Base-by-base conservation (phyloP, 2,888 invertebrate genomes). In the Clivina fossor region DNA sequence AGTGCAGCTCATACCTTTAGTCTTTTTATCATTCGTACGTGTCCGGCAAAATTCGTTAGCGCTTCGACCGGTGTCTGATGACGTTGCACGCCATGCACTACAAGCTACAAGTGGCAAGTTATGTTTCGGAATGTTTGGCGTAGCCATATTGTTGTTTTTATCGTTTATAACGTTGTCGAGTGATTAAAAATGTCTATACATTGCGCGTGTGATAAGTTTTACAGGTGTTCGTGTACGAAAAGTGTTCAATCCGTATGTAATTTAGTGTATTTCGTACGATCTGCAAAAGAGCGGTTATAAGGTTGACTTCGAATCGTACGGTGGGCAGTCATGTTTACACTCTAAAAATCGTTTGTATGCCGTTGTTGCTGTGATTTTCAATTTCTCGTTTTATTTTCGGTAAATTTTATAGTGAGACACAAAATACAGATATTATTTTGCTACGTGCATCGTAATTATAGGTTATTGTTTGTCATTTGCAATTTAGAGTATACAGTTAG, bases 111-210 rank as follows among this genome's bases (percentile, higher is more conserved):
- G 44, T 53, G 53, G 44, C n/a, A n/a, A n/a, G n/a, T n/a, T n/a
- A n/a, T n/a, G n/a, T 37, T 53, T 53, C 30, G 53, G 53, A 53
- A 53, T 53, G 53, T 53, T 43, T 53, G 44, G 33, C 16, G 53
- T 35, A 53, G 53, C 53, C 53, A 53, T 53, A 44, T 53, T 53
- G 53, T 44, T 53, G 44, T 53, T 53, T 47, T 53, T 53, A 53
- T 43, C 53, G 33, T 32, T 18, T 44, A 53, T 44, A 53, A 44
- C 28, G 44, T 44, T 16, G 37, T 53, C 35, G 35, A 37, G 53
- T 53, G 53, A 53, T 53, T 53, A 53, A 53, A 53, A 43, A 44
- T 53, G 44, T 37, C 37, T 53, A 15, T 33, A 15, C 19, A 22
- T 33, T 44, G 37, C 26, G 44, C 44, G 35, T 24, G 41, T 22